Evolutionary conservation across 23 tunicate genomes (phyloP).

Genomic region (Ascidia mentula): DNA sequence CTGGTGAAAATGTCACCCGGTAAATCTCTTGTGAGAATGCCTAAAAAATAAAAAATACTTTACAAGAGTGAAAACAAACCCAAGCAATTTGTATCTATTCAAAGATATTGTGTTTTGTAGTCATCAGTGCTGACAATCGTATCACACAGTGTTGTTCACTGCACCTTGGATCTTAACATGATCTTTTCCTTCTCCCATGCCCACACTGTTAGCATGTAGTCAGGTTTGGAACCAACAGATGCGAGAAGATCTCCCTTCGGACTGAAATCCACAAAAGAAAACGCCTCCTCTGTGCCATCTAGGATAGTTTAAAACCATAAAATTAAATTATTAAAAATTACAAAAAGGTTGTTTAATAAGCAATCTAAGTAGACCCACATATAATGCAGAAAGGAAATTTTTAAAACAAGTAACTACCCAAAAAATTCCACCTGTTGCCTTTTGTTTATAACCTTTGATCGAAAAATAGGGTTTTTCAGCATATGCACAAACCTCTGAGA

Average conservation of each 20-base stretch:
- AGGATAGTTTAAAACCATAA: neutral
- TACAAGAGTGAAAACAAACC: too few relatives aligned
- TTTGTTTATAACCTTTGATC: too few relatives aligned
- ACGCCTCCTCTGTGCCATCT: slow-evolving; percentile 90
- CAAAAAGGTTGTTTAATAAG: too few relatives aligned
- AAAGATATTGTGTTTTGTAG: neutral
- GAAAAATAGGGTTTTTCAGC: too few relatives aligned
- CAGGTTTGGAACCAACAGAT: slow-evolving; percentile 95
- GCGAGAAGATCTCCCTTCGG: slow-evolving; percentile 96
- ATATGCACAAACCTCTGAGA: slow-evolving; percentile 73
- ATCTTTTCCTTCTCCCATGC: slow-evolving; percentile 86
- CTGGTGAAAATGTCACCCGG: slow-evolving; percentile 93
- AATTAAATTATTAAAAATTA: too few relatives aligned
- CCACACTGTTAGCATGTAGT: slow-evolving; percentile 97
- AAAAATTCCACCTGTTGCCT: too few relatives aligned
- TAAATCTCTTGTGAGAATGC: slow-evolving; percentile 98
- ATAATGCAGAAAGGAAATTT: too few relatives aligned
- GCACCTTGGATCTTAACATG: slow-evolving; percentile 92
- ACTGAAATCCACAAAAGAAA: slow-evolving; percentile 82
- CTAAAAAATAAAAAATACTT: slow-evolving; percentile 27
- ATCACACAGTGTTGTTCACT: too few relatives aligned
- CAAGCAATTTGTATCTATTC: neutral
- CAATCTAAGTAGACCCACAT: too few relatives aligned
- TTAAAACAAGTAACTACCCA: too few relatives aligned
- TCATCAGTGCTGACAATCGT: too few relatives aligned